Conservation (phyloP, 2,113 vertebrate genomes). For the Mastomys coucha region DNA sequence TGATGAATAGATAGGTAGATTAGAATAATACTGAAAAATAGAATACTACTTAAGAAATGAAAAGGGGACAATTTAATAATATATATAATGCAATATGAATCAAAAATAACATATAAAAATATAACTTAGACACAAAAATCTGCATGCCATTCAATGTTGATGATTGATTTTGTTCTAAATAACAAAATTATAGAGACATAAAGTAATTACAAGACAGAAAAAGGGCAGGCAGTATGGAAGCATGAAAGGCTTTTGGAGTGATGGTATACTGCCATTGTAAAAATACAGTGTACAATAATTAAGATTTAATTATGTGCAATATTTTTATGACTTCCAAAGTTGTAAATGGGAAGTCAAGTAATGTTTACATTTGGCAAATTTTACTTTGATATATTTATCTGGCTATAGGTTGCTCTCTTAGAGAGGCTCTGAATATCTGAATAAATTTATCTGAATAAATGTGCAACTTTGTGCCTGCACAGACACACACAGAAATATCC, state of each 20-base stretch:
- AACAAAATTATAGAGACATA: background rate
- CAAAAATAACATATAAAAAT: constrained; percentile 29
- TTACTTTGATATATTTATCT: background rate
- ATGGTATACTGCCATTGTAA: background rate
- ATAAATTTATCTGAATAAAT: background rate
- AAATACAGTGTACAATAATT: background rate
- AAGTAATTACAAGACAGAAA: background rate
- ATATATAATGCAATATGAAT: background rate
- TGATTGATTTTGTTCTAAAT: background rate
- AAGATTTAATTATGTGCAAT: background rate
- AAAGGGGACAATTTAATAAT: background rate
- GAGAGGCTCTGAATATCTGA: background rate
- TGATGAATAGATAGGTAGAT: background rate
- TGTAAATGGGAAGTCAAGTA: background rate
- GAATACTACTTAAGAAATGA: background rate
- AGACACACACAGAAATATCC: background rate
- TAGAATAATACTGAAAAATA: background rate
- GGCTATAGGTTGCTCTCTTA: background rate
- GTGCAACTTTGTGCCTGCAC: background rate
- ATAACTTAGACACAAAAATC: background rate
- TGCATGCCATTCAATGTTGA: background rate
- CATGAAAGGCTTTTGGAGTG: background rate
- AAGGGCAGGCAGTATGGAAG: fast-evolving
- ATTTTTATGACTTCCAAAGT: constrained; percentile 5
- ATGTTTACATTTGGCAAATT: constrained; percentile 1